Percentiles rank a stretch among this genome's conserved stretches.
These are phyloP conservation scores for Actinia tenebrosa DNA, from an alignment of 64 coral and sea anemone genomes.

Conservation along the genomic window DNA sequence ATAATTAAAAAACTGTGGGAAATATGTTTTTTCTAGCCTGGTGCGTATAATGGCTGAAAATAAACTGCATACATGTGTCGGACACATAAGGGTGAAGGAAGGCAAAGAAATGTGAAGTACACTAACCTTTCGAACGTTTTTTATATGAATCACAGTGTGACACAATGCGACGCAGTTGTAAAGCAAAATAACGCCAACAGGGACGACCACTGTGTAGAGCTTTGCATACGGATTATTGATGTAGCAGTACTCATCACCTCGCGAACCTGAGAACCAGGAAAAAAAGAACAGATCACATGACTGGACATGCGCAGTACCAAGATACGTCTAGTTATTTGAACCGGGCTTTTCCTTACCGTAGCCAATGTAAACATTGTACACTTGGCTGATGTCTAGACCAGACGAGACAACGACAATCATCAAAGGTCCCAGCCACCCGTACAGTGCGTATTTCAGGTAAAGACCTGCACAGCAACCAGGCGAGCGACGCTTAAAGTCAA, in stretches of 20 bases:
- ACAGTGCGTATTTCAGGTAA: slow-evolving; percentile 12
- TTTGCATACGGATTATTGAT: slow-evolving; percentile 21
- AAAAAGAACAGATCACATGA: not conserved
- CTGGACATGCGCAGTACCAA: not conserved
- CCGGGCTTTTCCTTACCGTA: slow-evolving; percentile 6
- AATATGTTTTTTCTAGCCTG: no score
- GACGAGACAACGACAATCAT: not conserved
- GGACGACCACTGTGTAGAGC: slow-evolving; percentile 24
- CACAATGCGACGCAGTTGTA: slow-evolving; percentile 42
- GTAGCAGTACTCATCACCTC: slow-evolving; percentile 21
- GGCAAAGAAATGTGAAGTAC: not conserved
- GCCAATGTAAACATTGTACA: not conserved
- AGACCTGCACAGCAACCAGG: not conserved
- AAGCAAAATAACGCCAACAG: slow-evolving; percentile 25
- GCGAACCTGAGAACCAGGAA: not conserved
- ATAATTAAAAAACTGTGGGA: no score
- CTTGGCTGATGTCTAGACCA: not conserved
- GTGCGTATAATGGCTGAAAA: no score
- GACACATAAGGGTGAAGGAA: not conserved
- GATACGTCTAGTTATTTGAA: no score
- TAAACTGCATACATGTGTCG: no score
- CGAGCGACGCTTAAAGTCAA: not conserved
- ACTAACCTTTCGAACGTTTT: slow-evolving; percentile 30
- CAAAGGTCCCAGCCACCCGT: not conserved
- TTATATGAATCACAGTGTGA: slow-evolving; percentile 38